Base-by-base conservation (phyloP, 1,140 invertebrate species). In the Oncopeltus fasciatus region DNA sequence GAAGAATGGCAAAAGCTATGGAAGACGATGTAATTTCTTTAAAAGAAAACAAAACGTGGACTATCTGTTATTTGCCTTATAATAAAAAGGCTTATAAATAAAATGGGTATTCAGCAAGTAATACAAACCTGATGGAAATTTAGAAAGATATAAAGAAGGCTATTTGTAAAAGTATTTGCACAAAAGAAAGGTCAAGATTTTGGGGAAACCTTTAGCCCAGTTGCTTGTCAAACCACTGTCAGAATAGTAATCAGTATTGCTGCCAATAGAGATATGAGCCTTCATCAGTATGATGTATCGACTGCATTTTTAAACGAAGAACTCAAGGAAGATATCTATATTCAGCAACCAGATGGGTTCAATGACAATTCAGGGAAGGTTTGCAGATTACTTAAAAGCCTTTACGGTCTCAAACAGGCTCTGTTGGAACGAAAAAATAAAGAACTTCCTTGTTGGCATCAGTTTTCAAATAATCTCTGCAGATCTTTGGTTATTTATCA, bases 251-350 rank as follows among this genome's bases (percentile, higher is more conserved):
- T 74, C 3, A 64, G 65, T 20, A 46, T 70, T 28, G 67, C 67
- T 47, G 69, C 69, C 0, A 56, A 62, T 26, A 4, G 68, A 24
- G 62, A 69, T 9, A 43, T 69, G 18, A 44, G 58, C 0, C 62
- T 74, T 8, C 56, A 33, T 2, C 68, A 72, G 43, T 68, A 73
- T 33, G 72, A 75, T 60, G 67, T 75, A 0, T 70, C 68, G 64
- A 73, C 71, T n/a, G 74, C 74, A n/a, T 76, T 74, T 66, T 61
- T 76, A 16, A 67, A 76, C 69, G 75, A 72, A 20, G 63, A 72
- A 18, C 49, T 76, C 20, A 63, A 71, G 31, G 74, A 76, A 65
- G 66, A 67, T 16, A 70, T 77, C 24, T 75, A 68, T 63, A 76
- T 77, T 71, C 26, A 66, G 61, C 67, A 70, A 61, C 74, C 75